Conservation (phyloP, 1,140 invertebrate genomes). For the Drosophila mojavensis region DNA sequence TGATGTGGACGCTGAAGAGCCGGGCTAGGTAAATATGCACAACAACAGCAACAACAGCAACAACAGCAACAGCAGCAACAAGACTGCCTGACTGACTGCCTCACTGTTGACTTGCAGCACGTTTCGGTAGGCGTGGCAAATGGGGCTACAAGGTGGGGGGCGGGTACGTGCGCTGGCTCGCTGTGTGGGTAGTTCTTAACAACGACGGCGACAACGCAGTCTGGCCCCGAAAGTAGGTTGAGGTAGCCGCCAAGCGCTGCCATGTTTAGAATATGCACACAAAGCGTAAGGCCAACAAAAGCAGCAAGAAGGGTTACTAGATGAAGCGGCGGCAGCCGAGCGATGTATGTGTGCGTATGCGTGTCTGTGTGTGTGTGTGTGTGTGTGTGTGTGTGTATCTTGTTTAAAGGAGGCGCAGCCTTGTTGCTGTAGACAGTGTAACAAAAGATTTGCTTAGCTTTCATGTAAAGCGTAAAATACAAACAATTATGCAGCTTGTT, state of each 20-base stretch:
- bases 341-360: background rate
- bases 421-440: constrained; percentile 73
- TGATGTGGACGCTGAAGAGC: constrained; percentile 44
- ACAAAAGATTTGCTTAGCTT: constrained; percentile 82
- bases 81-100: constrained; percentile 62
- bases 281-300: constrained; percentile 78
- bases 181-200: constrained; percentile 62
- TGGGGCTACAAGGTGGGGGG: background rate
- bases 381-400: background rate
- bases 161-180: background rate
- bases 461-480: constrained; percentile 82
- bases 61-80: constrained; percentile 17
- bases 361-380: background rate
- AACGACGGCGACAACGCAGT: constrained; percentile 48
- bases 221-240: constrained; percentile 72
- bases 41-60: constrained; percentile 22
- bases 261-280: constrained; percentile 81
- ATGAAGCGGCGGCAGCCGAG: constrained; percentile 22
- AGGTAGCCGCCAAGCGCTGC: constrained; percentile 74
- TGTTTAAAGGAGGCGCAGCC: constrained; percentile 22
- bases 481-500: constrained; percentile 77
- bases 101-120: constrained; percentile 64
- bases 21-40: constrained; percentile 66
- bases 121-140: constrained; percentile 8
- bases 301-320: constrained; percentile 49